Base-by-base conservation (phyloP, 2,888 invertebrate genomes). In the Branchipolynoe longqiensis region DNA sequence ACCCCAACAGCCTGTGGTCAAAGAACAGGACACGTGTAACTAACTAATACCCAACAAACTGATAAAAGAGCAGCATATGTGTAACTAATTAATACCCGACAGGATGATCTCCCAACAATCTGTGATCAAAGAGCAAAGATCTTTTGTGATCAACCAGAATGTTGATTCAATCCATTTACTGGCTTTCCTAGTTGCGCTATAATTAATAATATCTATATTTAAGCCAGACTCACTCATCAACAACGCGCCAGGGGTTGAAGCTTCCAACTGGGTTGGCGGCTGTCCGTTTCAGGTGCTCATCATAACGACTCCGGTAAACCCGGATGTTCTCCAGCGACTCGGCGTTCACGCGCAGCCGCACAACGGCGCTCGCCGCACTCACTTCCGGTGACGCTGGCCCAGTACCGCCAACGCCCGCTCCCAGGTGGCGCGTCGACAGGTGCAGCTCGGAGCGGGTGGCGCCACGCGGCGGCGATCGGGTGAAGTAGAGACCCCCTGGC, bases 241-340 rank as follows among this genome's bases (percentile, higher is more conserved):
- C 90, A 6, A 92, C 87, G 74, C 87, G 89, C 91, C 91, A 92
- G 0, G 92, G 92, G 85, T 92, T 90, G 89, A 91, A 92, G 73
- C 87, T 89, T 4, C 92, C 92, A 22, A 90, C 84, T 18, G 89
- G 85, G 78, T 90, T 90, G 64, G 91, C 90, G 0, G 90, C 89
- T 6, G 90, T 90, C 48, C 90, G 90, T 86, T 88, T 90, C 33
- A 92, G 89, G 86, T 91, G 89, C 25, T 88, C 87, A 81, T 91
- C 90, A 87, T 89, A 92, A 33, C 87, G 87, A 38, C 90, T 90
- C 62, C 89, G 85, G 62, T 90, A 86, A 69, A 88, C 89, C 0
- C 87, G 85, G 31, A 92, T 91, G 38, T 88, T 89, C 40, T 89
- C 88, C 18, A 91, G 69, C 38, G 69, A 36, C 3, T 89, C 87